These are phyloP conservation scores for human DNA, from an alignment of 2,113 vertebrate species.

Conservation along the genomic window GRCh38 chr18:35263001-35263500, in stretches of 20 bases:
- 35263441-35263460: not conserved
- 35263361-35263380: not conserved
- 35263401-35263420: not conserved
- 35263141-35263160: too few relatives aligned
- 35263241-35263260: too few relatives aligned
- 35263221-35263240: too few relatives aligned
- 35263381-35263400: not conserved
- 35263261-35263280: too few relatives aligned
- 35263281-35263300: not conserved
- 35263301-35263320: constrained; percentile 17
- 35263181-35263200: too few relatives aligned
- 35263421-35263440: not conserved
- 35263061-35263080: constrained; percentile 12
- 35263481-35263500: not conserved
- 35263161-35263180: too few relatives aligned
- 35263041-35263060: not conserved
- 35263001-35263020: not conserved
- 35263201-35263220: too few relatives aligned
- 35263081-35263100: not conserved
- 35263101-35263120: too few relatives aligned
- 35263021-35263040: not conserved
- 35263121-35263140: too few relatives aligned
- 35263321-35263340: constrained; percentile 20
- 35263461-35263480: not conserved
- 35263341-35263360: constrained; percentile 16